phyloP scores from a whole-genome alignment of 2,888 invertebrate genomes.

The Coelogynopora nodosa region DNA sequence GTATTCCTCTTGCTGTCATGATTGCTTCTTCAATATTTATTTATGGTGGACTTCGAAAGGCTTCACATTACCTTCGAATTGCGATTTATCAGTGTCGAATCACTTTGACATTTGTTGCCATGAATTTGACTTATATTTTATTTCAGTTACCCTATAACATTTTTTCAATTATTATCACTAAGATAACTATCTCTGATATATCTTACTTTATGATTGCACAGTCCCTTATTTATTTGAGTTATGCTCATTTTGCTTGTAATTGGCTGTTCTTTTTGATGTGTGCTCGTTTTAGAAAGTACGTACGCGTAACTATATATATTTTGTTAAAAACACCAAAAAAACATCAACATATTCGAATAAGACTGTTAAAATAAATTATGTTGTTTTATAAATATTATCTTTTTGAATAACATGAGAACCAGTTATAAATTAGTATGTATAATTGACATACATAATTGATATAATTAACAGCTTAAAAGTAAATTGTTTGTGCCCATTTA shows the following conservation, averaged over 20 bases:
- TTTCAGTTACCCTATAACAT: neutral
- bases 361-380: neutral
- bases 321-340: neutral
- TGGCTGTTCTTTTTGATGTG: constrained; percentile 6
- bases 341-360: neutral
- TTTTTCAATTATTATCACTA: neutral
- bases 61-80: neutral
- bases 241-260: neutral
- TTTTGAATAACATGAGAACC: too few relatives aligned
- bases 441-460: too few relatives aligned
- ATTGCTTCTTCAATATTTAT: neutral
- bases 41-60: neutral
- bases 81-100: neutral
- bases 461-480: too few relatives aligned
- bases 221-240: neutral
- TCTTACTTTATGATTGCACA: neutral
- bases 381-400: too few relatives aligned
- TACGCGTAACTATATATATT: neutral
- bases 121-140: constrained; percentile 16
- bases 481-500: too few relatives aligned
- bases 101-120: neutral
- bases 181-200: neutral
- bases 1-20: neutral
- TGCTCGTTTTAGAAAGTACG: neutral
- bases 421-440: too few relatives aligned